Conservation (phyloP, 2,888 invertebrate genomes). For the Heliconius erato region DNA sequence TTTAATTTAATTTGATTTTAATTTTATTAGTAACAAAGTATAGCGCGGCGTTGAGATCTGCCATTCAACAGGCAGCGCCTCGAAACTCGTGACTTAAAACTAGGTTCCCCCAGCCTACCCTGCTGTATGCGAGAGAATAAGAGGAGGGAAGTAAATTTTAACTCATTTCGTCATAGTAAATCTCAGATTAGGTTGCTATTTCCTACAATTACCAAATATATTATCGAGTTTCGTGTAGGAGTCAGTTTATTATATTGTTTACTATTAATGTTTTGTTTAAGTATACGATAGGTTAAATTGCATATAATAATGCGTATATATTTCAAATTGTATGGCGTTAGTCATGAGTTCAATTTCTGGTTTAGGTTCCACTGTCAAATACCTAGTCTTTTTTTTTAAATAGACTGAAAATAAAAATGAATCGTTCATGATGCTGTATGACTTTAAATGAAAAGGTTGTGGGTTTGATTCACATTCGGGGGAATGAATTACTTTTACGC, state of each 20-base stretch:
- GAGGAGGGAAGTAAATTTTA: not conserved
- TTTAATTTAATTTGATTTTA: no score
- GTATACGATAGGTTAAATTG: slow-evolving; percentile 1
- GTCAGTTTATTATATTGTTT: slow-evolving; percentile 26
- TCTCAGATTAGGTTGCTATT: slow-evolving; percentile 6
- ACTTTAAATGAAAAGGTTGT: no score
- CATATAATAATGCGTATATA: not conserved
- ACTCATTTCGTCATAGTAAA: not conserved
- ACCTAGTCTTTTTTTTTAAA: not conserved
- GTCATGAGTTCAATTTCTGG: not conserved
- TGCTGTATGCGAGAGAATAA: no score
- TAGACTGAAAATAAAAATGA: not conserved
- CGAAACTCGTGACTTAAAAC: no score
- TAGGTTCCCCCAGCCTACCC: no score
- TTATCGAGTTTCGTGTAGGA: slow-evolving; percentile 6
- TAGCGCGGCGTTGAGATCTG: no score
- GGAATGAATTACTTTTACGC: no score
- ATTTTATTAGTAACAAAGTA: no score
- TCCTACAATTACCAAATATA: slow-evolving; percentile 27
- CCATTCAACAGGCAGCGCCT: no score
- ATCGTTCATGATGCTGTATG: not conserved
- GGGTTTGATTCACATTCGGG: no score
- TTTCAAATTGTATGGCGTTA: not conserved
- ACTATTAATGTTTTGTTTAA: slow-evolving; percentile 3
- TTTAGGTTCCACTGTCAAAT: fast-evolving